Evolutionary conservation across 2,888 invertebrate species (phyloP).

Genomic region (Sabatieria punctata): DNA sequence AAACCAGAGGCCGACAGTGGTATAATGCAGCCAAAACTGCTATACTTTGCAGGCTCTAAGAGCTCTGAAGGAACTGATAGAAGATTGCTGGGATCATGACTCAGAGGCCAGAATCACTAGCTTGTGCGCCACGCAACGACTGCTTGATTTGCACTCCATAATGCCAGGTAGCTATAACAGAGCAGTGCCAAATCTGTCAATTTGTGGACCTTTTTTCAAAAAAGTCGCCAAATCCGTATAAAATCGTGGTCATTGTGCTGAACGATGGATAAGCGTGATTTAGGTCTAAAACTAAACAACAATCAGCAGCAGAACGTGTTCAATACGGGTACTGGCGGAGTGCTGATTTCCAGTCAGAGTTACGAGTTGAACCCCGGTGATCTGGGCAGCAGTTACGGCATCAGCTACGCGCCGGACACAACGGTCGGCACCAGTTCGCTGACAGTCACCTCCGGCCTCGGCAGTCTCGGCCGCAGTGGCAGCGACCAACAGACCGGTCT

Average conservation of each 20-base stretch:
- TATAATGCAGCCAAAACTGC: background rate
- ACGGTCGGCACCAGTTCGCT: too few relatives aligned
- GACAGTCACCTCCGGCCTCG: background rate
- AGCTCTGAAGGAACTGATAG: conserved; percentile 66
- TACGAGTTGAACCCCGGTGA: too few relatives aligned
- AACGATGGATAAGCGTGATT: too few relatives aligned
- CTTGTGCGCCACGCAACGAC: conserved; percentile 70
- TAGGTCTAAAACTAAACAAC: too few relatives aligned
- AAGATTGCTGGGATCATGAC: conserved; percentile 92
- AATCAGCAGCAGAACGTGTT: too few relatives aligned
- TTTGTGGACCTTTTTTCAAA: too few relatives aligned
- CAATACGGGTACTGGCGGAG: too few relatives aligned
- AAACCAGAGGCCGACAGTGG: too few relatives aligned
- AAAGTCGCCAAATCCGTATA: too few relatives aligned
- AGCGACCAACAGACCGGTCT: background rate
- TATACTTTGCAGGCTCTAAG: conserved; percentile 41
- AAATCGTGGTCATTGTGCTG: too few relatives aligned
- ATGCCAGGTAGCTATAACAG: background rate
- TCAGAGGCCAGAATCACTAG: conserved; percentile 86
- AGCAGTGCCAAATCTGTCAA: too few relatives aligned
- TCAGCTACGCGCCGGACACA: background rate
- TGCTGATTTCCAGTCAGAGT: too few relatives aligned
- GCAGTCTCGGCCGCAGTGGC: background rate
- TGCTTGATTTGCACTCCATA: conserved; percentile 32
- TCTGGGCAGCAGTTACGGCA: background rate